Evolutionary conservation across 2,797 vertebrate genomes (phyloP), one percentile per base, ranked within the genome.

Genomic region (Dryobates pubescens): DNA sequence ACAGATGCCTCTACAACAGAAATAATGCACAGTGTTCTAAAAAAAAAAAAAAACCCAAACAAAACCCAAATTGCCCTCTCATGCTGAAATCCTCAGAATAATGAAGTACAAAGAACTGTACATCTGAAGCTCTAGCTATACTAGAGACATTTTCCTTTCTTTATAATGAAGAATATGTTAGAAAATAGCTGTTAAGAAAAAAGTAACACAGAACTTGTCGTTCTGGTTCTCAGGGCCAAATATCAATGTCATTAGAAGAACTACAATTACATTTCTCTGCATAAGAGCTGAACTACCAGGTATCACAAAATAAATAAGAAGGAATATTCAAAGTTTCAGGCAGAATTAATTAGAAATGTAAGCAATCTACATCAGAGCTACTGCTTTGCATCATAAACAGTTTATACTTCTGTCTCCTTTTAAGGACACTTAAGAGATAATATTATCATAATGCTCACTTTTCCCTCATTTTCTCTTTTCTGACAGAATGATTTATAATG

Each of bases 221-320:
- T 57, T 93, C 91, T 87, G 63, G 94, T 88, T 93, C 59, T 84
- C 30, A 77, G 43, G 68, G 68, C 30, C 67, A 90, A 86, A 78
- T 90, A 88, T 64, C 69, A 77, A 36, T n/a, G 61, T 61, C 86
- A 65, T 81, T 64, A 92, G n/a, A 65, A 62, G n/a, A 91, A 83
- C 58, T 78, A 43, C 79, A 83, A 89, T 85, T 92, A 89, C 62
- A 71, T 61, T 86, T 90, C 82, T 78, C 58, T 23, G 36, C 64
- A 17, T 47, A 82, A 79, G 49, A 95, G 86, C 84, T 94, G 88
- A 94, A 96, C 88, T 89, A 90, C 89, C 71, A 92, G 89, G 34
- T 85, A 89, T 47, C 68, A 74, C 51, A 90, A 80, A 87, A 62
- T 36, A 83, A 85, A 87, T 53, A 85, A 67, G 38, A 89, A 54